Percentiles rank a stretch among this genome's conserved stretches.
phyloP scores from a whole-genome alignment of 1,140 invertebrate genomes.

The Goniozus legneri region DNA sequence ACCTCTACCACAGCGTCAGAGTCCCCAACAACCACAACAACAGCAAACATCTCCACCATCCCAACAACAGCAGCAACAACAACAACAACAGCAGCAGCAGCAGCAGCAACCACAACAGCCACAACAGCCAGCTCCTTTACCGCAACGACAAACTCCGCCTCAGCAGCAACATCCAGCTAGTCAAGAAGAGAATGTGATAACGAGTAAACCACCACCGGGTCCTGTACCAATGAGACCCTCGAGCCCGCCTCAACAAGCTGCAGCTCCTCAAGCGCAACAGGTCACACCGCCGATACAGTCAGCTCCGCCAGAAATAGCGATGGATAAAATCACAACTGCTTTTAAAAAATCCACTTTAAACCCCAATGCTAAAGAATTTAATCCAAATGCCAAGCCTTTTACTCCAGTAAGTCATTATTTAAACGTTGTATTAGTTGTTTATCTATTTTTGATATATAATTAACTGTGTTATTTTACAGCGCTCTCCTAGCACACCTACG shows the following conservation, averaged over 20 bases:
- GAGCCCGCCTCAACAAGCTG: conserved; percentile 34
- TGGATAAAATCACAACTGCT: conserved; percentile 62
- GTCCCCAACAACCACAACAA: neutral
- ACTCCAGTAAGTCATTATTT: conserved; percentile 65
- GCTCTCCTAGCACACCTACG: conserved; percentile 65
- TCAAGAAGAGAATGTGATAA: conserved; percentile 40
- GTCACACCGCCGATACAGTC: conserved; percentile 33
- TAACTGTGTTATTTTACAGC: conserved; percentile 41
- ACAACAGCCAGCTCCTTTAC: conserved; percentile 19
- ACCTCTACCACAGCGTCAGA: neutral
- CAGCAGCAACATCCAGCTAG: conserved; percentile 29
- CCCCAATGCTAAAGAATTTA: conserved; percentile 87
- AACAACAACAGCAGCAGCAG: conserved; percentile 22
- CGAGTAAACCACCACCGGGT: conserved; percentile 42
- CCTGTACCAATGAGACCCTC: conserved; percentile 34
- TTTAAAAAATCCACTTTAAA: conserved; percentile 79
- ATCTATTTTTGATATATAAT: neutral
- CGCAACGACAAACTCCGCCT: conserved; percentile 19
- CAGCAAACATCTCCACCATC: conserved; percentile 17
- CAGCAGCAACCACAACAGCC: conserved; percentile 30
- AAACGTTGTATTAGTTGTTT: conserved; percentile 17
- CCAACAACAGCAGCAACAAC: conserved; percentile 22
- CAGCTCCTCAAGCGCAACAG: conserved; percentile 27
- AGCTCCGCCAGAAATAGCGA: conserved; percentile 36
- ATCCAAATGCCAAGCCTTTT: conserved; percentile 82